Percentiles rank a stretch among this genome's conserved stretches.
These are phyloP conservation scores for Napeogenes sylphis DNA, from an alignment of 2,888 invertebrate species.

Conservation along the genomic window DNA sequence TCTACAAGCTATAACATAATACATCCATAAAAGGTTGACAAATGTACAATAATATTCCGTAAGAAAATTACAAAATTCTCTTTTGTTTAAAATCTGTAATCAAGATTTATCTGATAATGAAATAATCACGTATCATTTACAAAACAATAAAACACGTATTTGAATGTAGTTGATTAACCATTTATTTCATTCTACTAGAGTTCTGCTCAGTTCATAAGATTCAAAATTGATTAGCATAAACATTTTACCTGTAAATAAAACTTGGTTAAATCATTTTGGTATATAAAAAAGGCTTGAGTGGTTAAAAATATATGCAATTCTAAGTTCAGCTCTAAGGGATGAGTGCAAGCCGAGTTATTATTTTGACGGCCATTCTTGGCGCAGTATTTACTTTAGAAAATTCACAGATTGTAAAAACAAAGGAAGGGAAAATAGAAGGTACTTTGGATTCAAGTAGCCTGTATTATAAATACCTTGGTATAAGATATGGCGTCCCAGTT, in stretches of 20 bases:
- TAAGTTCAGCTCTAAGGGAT: constrained; percentile 16
- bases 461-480: constrained; percentile 63
- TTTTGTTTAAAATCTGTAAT: constrained; percentile 16
- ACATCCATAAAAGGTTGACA: too few species aligned
- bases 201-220: constrained; percentile 8
- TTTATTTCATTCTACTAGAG: background rate
- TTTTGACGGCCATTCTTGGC: constrained; percentile 40
- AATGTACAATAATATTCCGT: too few species aligned
- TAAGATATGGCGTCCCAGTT: constrained; percentile 57
- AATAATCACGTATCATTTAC: constrained; percentile 14
- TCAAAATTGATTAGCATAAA: background rate
- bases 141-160: constrained; percentile 19
- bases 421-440: constrained; percentile 63
- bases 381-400: constrained; percentile 40
- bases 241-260: constrained; percentile 1
- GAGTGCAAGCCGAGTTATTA: constrained; percentile 30
- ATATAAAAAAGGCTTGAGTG: constrained; percentile 17
- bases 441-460: constrained; percentile 48
- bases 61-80: constrained; percentile 16
- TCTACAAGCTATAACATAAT: too few species aligned
- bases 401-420: constrained; percentile 51
- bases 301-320: constrained; percentile 13
- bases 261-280: constrained; percentile 11
- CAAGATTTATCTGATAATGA: constrained; percentile 14
- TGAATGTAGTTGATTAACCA: background rate